Evolutionary conservation across 2,888 invertebrate species (phyloP), one percentile per base, ranked within the genome.

Genomic region (Melikaiella ostensackeni): DNA sequence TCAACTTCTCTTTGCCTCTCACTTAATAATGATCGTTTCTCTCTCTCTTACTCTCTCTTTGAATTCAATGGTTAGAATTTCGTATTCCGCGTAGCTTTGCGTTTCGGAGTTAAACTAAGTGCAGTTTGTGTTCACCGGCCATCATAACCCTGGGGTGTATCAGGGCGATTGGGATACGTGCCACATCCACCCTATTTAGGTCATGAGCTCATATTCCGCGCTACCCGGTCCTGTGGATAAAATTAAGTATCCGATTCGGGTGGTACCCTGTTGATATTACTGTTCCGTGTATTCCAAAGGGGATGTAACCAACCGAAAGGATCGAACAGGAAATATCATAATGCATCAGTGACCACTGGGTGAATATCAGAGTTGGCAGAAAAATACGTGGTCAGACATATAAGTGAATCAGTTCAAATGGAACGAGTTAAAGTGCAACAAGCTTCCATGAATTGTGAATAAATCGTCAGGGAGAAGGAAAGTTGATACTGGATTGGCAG

Each of bases 41-140:
- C n/a, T 61, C 70, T 13, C 24, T 38, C 63, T 27, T 24, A 38
- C 24, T 35, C n/a, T 42, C 35, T 33, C 64, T 42, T 21, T 38
- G n/a, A 66, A 70, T 70, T 70, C 70, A 70, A 13, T 70, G 70
- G 30, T 30, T 70, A 59, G 81, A 86, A 88, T 88, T 88, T 88
- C 81, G 86, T 88, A 88, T 88, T 88, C 88, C 80, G 78, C 81
- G 84, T 80, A 75, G 84, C 83, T 84, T 84, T 81, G 73, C 77
- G 76, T 81, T 84, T 82, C 81, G 81, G 84, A 88, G 88, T 88
- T 88, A 79, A 83, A 84, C 86, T 85, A 88, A 88, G 86, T 87
- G 86, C 87, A 87, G 86, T 88, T 88, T 86, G 86, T 81, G 85
- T 82, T 85, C 81, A 77, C 83, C 80, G 82, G 83, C 82, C 84